These are phyloP conservation scores for Porites evermanni DNA, from an alignment of 92 coral and sea anemone species.

Conservation along the genomic window DNA sequence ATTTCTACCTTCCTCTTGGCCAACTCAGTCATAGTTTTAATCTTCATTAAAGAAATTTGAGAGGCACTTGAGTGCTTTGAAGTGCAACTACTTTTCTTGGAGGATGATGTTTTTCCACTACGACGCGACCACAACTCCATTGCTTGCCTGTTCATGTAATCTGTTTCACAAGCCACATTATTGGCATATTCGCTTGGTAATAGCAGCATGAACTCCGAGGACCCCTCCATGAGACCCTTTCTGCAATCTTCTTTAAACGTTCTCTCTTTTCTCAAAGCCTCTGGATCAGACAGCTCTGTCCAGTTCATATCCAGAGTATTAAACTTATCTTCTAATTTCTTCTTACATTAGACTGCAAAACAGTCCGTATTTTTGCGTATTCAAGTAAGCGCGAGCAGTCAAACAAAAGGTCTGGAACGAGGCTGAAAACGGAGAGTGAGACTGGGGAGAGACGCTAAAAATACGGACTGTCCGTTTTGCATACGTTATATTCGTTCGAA, in stretches of 20 bases:
- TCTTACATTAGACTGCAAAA: too few species aligned
- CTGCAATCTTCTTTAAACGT: conserved; percentile 43
- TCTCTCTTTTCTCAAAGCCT: conserved; percentile 43
- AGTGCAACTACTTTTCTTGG: neutral
- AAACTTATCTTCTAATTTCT: conserved; percentile 32
- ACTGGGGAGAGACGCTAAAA: too few species aligned
- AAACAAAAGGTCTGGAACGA: too few species aligned
- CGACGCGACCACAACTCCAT: conserved; percentile 35
- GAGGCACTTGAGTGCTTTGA: conserved; percentile 45
- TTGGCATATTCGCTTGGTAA: neutral
- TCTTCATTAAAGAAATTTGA: conserved; percentile 20
- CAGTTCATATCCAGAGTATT: conserved; percentile 45
- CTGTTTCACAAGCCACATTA: conserved; percentile 15
- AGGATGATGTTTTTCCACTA: conserved; percentile 3
- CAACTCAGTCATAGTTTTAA: conserved; percentile 50
- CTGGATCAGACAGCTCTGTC: conserved; percentile 42
- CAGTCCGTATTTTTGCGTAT: too few species aligned
- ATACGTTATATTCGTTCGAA: too few species aligned
- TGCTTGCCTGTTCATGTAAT: conserved; percentile 38
- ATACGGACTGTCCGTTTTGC: too few species aligned
- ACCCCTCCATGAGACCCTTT: conserved; percentile 40
- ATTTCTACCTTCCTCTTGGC: conserved; percentile 53
- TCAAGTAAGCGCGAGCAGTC: too few species aligned
- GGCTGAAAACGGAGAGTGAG: too few species aligned
- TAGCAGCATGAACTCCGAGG: conserved; percentile 35